These are phyloP conservation scores for Diaperis boleti DNA, from an alignment of 2,888 invertebrate genomes.

Conservation along the genomic window DNA sequence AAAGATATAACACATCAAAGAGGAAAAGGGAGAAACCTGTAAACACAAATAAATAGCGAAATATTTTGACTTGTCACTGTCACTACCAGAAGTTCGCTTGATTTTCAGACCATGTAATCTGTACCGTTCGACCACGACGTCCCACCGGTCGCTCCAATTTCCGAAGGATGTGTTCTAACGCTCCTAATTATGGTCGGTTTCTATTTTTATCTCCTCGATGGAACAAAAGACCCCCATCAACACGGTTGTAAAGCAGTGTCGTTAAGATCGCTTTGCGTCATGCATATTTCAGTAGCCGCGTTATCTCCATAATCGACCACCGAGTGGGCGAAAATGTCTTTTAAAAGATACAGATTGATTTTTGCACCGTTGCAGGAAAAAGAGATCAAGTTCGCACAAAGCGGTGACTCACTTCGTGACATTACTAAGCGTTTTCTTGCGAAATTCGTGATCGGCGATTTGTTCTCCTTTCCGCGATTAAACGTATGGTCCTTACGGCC, in stretches of 20 bases:
- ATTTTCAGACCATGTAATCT: background rate
- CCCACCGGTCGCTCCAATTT: constrained; percentile 14
- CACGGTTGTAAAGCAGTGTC: background rate
- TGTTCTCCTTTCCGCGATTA: too few species aligned
- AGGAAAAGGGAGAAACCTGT: too few species aligned
- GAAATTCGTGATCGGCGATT: too few species aligned
- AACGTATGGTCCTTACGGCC: too few species aligned
- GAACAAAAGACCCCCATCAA: background rate
- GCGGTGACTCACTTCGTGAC: too few species aligned
- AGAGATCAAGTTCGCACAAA: too few species aligned
- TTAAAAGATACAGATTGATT: too few species aligned
- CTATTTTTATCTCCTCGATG: background rate
- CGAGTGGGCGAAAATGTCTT: background rate
- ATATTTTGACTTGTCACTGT: too few species aligned
- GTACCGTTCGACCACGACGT: constrained; percentile 8
- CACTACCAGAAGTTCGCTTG: background rate
- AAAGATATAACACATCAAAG: too few species aligned
- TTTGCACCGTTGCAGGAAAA: background rate
- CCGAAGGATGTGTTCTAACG: constrained; percentile 13
- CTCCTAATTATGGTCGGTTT: background rate
- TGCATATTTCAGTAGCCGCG: constrained; percentile 1
- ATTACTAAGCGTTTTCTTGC: too few species aligned
- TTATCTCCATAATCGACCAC: background rate
- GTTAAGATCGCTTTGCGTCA: constrained; percentile 1
- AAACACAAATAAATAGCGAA: too few species aligned